Base-by-base conservation (phyloP, 2,113 vertebrate species). In the Cyprinus carpio region DNA sequence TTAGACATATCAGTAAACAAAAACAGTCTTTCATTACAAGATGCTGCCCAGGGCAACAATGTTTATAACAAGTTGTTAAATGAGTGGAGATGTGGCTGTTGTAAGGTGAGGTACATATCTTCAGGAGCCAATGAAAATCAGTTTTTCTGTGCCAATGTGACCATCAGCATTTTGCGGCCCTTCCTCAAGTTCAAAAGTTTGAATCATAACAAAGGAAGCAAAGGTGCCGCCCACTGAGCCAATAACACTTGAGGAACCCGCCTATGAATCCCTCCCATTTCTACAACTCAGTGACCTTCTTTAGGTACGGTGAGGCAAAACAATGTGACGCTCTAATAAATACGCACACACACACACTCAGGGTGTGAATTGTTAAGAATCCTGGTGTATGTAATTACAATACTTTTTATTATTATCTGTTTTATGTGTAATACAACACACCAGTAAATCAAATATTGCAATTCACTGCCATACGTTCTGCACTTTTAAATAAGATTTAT, bases 181-280 rank as follows among this genome's bases (percentile, higher is more conserved):
- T 58, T 71, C 60, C 69, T n/a, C 18, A 37, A 34, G 40, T 87
- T 89, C 82, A 91, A 87, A 92, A 82, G 88, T 94, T 94, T 93
- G 88, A 94, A 94, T 87, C 89, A 87, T 86, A 89, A 93, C 91
- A 94, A 89, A 88, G 81, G n/a, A 31, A 67, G 83, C 88, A 83
- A 91, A 90, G 83, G 81, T 25, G 49, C 87, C 80, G 46, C 62
- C 80, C 67, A 78, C 69, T 7, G n/a, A 90, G 85, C 92, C 93
- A 94, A 91, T 92, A 81, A 2, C n/a, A 29, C 76, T 25, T 83
- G 62, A 87, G 84, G 77, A 40, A 81, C 60, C 87, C 20, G 83
- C 87, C 13, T 9, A 54, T 31, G 58, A 25, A 4, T 60, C 65
- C 56, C 81, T 51, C 82, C 82, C 49, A 54, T 51, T 37, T 64